Evolutionary conservation across 2,797 vertebrate species (phyloP).

Genomic region (Pristis pectinata): DNA sequence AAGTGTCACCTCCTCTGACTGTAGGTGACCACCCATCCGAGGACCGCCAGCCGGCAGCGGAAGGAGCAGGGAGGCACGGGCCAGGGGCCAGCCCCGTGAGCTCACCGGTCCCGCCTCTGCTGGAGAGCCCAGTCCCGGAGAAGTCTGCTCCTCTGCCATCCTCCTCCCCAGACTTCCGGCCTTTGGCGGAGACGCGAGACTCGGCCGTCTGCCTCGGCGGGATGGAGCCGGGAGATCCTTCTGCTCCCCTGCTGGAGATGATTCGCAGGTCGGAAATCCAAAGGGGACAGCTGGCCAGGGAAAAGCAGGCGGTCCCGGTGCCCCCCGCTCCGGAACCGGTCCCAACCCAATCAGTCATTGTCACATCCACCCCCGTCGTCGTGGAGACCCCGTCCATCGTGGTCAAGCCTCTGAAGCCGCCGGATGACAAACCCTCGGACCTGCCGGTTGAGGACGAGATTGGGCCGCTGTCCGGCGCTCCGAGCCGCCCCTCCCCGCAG

Average conservation of each 20-base stretch:
- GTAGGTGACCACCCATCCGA: background rate
- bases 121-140: no score
- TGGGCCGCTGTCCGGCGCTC: no score
- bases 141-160: background rate
- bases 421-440: no score
- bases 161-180: background rate
- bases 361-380: background rate
- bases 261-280: background rate
- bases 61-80: no score
- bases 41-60: background rate
- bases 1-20: background rate
- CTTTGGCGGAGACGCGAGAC: background rate
- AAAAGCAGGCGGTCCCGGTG: background rate
- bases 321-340: background rate
- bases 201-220: background rate
- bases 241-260: background rate
- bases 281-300: background rate
- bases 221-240: background rate
- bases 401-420: background rate
- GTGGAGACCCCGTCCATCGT: background rate
- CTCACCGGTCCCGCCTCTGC: background rate
- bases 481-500: no score
- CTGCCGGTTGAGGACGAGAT: no score
- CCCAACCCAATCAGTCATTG: background rate
- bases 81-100: background rate